A percentile compares a stretch with the other conserved stretches of the same genome.
Conservation (phyloP, 2,113 vertebrate species). For the Perca flavescens region DNA sequence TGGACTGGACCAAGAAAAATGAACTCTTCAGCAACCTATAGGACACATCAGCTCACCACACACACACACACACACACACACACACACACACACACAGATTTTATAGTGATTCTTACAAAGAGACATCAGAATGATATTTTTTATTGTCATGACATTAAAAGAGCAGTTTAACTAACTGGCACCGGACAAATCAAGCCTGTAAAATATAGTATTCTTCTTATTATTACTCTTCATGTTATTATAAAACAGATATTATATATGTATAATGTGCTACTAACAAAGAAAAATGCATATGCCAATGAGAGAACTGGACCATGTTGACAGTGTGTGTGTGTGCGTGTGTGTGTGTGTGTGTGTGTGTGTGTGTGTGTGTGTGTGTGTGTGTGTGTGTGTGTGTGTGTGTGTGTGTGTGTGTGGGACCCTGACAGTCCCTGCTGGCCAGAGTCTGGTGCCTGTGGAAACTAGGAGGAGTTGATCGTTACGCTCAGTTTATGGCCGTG, state of each 20-base stretch:
- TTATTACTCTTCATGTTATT: slow-evolving; percentile 57
- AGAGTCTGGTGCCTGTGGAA: slow-evolving; percentile 56
- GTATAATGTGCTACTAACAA: slow-evolving; percentile 78
- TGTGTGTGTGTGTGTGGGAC: slow-evolving; percentile 19
- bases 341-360: slow-evolving; percentile 17
- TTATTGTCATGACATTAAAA: slow-evolving; percentile 30
- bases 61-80: slow-evolving; percentile 28
- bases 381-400: neutral
- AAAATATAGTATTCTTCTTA: slow-evolving; percentile 61
- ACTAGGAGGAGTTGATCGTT: slow-evolving; percentile 1
- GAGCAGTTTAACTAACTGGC: slow-evolving; percentile 26
- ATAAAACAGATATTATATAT: slow-evolving; percentile 67
- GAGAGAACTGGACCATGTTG: slow-evolving; percentile 51
- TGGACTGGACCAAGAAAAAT: slow-evolving; percentile 99
- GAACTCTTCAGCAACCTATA: slow-evolving; percentile 98
- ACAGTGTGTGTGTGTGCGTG: slow-evolving; percentile 10
- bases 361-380: slow-evolving; percentile 8
- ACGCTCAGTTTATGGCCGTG: neutral
- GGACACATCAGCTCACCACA: slow-evolving; percentile 22
- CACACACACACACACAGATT: slow-evolving; percentile 13
- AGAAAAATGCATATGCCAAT: slow-evolving; percentile 42
- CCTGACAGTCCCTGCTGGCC: slow-evolving; percentile 58
- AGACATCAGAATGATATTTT: slow-evolving; percentile 26
- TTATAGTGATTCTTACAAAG: slow-evolving; percentile 24
- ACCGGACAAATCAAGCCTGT: slow-evolving; percentile 46